Base-by-base conservation (phyloP, 2,113 vertebrate genomes). In the Pteruthius melanotis region DNA sequence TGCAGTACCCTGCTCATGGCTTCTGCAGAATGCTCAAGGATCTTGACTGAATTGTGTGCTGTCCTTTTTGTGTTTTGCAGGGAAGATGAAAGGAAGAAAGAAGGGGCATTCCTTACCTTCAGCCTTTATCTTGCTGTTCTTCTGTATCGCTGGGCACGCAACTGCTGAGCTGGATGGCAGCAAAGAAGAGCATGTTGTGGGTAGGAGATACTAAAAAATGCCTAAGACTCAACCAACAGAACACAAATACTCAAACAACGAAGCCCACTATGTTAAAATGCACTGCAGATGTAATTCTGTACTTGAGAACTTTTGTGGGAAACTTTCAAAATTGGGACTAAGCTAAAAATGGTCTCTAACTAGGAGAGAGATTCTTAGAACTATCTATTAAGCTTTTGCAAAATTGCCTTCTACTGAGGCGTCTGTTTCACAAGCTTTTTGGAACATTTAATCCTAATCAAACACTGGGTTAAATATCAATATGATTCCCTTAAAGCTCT, bases 11-110 rank as follows among this genome's bases (percentile, higher is more conserved):
- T 10, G 6, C 19, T 50, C 7, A 31, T 42, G 40, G 17, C 20
- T 60, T 64, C 2, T 60, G 50, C 66, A 89, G 31, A 31, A 14
- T 0, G 3, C 53, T 69, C 30, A 16, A 56, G 23, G 24, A 59
- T 27, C 40, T 79, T 89, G 12, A 31, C 26, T 57, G 13, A 61
- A 28, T 10, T 11, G 4, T 61, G 5, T 27, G 1, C 57, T 87
- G n/a, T 94, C 6, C 16, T 94, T 95, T 95, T 11, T 83, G 4
- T 97, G 20, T 86, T 40, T 40, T 22, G 74, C 88, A 98, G 97
- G 91, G 71, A 71, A 82, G 42, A 96, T 84, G 93, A 88, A 69
- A 13, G 84, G 76, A 84, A 95, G 95, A 95, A 97, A 96, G 91
- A 95, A 80, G 54, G 10, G 42, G 23, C 33, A 9, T 18, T 31